Base-by-base conservation (phyloP, 1,140 invertebrate genomes). In the Goniozus legneri region DNA sequence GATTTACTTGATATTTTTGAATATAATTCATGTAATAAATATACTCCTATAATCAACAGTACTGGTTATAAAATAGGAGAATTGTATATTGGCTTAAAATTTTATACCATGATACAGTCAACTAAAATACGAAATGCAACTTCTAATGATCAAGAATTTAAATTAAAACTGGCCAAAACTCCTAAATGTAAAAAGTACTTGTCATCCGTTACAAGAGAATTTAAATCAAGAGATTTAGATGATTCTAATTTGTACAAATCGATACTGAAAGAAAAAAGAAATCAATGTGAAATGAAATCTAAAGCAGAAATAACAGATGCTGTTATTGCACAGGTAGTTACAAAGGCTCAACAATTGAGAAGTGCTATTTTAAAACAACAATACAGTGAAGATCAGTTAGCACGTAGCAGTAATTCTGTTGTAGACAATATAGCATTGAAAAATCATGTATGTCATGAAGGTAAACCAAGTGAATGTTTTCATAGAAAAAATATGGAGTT, bases 321-420 rank as follows among this genome's bases (percentile, higher is more conserved):
- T 30, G 48, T 71, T 14, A 62, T 71, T 12, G 60, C 65, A 22
- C 61, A 63, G 31, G 56, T 68, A 32, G 63, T 71, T 32, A 61
- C 62, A n/a, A 51, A 53, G 43, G 67, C 71, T 2, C 64, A 65
- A 32, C 64, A 52, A 54, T 54, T 73, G 12, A 57, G 69, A 43
- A 63, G 67, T 15, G 59, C 53, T 3, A 52, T 74, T 40, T 65
- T 3, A 64, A 58, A 32, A 63, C 71, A 43, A 59, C 62, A 6
- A 27, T 51, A 48, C 4, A 46, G 65, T 36, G 56, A 61, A 15
- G 61, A 73, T 44, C 43, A 40, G 12, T 45, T 60, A 1, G 41
- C 24, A 41, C 35, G 47, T 3, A 54, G 42, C 22, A 54, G 64
- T 18, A 56, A 41, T 48, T 58, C 47, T 54, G 47, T 47, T 10